These are phyloP conservation scores for Choristoneura fumiferana DNA, from an alignment of 1,140 invertebrate species.

Conservation along the genomic window DNA sequence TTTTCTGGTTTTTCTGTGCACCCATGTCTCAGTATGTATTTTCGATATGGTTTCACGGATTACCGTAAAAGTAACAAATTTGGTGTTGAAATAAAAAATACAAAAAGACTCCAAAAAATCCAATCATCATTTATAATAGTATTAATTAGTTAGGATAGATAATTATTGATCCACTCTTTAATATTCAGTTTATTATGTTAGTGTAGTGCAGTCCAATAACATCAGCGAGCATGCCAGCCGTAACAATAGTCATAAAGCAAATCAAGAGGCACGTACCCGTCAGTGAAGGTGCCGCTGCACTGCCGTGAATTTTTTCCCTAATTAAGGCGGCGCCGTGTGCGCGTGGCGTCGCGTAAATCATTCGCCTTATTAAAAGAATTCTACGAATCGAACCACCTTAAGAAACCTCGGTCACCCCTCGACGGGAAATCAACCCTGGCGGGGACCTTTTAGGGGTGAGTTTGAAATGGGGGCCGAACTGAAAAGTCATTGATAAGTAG, in stretches of 20 bases:
- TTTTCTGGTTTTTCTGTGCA: no score
- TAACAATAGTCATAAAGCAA: conserved; percentile 6
- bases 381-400: conserved; percentile 54
- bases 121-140: no score
- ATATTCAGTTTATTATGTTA: no score
- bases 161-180: no score
- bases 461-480: neutral
- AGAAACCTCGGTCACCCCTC: conserved; percentile 34
- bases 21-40: no score
- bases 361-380: conserved; percentile 63
- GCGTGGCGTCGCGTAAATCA: conserved; percentile 62
- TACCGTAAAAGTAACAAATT: no score
- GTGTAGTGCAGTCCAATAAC: neutral
- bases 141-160: no score
- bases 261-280: conserved; percentile 10
- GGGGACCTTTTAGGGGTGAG: conserved; percentile 13
- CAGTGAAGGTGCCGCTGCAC: conserved; percentile 8
- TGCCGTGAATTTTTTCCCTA: conserved; percentile 52
- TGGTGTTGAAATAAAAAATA: no score
- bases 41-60: no score
- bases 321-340: conserved; percentile 55
- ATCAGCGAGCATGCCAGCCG: neutral
- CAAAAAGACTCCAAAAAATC: no score
- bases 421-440: conserved; percentile 26
- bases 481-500: conserved; percentile 37